These are phyloP conservation scores for Odocoileus hemionus DNA, from an alignment of 2,113 vertebrate genomes.

Conservation along the genomic window DNA sequence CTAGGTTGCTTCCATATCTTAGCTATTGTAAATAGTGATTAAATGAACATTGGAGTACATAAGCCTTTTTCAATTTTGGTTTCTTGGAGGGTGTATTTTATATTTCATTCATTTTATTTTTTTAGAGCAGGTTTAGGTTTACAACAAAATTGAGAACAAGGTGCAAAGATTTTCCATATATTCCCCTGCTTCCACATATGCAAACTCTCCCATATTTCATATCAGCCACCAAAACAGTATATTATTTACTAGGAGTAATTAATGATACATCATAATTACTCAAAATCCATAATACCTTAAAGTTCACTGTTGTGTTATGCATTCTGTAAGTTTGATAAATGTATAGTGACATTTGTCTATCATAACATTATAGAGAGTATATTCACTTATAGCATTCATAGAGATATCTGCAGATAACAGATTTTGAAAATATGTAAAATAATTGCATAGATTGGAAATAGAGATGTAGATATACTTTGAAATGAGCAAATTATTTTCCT, in stretches of 20 bases:
- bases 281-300: background rate
- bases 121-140: background rate
- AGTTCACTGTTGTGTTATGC: background rate
- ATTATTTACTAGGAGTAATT: background rate
- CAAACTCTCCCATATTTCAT: background rate
- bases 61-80: too few species aligned
- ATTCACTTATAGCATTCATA: background rate
- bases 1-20: too few species aligned
- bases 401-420: background rate
- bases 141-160: background rate
- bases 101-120: background rate
- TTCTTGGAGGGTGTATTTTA: background rate
- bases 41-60: too few species aligned
- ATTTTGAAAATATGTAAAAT: background rate
- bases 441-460: conserved; percentile 10
- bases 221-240: background rate
- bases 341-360: background rate
- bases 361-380: background rate
- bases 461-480: background rate
- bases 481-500: background rate
- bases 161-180: background rate
- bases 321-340: background rate
- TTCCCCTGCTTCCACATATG: background rate
- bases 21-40: too few species aligned
- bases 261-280: background rate